Evolutionary conservation across 2,888 invertebrate species (phyloP).

Genomic region (Lycophotia porphyrea): DNA sequence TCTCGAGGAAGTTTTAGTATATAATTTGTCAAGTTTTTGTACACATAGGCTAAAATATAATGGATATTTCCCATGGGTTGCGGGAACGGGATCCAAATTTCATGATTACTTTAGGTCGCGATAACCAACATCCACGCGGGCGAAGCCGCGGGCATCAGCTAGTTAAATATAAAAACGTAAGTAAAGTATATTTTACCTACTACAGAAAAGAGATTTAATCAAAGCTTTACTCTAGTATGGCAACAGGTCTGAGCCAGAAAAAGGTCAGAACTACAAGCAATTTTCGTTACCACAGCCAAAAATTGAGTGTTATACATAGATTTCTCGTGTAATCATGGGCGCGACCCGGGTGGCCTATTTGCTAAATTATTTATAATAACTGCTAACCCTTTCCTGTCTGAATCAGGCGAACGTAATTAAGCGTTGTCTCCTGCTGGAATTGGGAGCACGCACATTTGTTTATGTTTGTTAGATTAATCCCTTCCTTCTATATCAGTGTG

Average conservation of each 20-base stretch:
- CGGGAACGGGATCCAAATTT: too few relatives aligned
- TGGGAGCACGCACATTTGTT: slow-evolving; percentile 67
- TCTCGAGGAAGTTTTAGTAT: too few relatives aligned
- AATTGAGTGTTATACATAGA: slow-evolving; percentile 58
- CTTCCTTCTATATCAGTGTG: slow-evolving; percentile 39
- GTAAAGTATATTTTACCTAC: neutral
- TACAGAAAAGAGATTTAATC: neutral
- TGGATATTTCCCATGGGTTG: too few relatives aligned
- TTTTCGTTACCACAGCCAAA: slow-evolving; percentile 28
- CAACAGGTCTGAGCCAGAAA: slow-evolving; percentile 44
- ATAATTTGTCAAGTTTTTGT: too few relatives aligned
- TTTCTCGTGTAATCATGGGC: slow-evolving; percentile 62
- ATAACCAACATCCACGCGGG: too few relatives aligned
- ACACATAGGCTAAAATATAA: too few relatives aligned
- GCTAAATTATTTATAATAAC: slow-evolving; percentile 79
- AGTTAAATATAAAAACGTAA: too few relatives aligned
- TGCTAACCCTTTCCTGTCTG: slow-evolving; percentile 75
- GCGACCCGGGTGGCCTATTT: slow-evolving; percentile 66
- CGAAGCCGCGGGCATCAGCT: too few relatives aligned
- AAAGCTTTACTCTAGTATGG: neutral
- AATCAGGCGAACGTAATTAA: slow-evolving; percentile 77
- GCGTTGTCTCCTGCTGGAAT: slow-evolving; percentile 74
- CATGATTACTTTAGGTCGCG: too few relatives aligned
- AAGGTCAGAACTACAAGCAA: slow-evolving; percentile 35
- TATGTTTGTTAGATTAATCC: slow-evolving; percentile 64